Base-by-base conservation (phyloP, 2,113 vertebrate genomes). In the Pelvicachromis taeniatus region DNA sequence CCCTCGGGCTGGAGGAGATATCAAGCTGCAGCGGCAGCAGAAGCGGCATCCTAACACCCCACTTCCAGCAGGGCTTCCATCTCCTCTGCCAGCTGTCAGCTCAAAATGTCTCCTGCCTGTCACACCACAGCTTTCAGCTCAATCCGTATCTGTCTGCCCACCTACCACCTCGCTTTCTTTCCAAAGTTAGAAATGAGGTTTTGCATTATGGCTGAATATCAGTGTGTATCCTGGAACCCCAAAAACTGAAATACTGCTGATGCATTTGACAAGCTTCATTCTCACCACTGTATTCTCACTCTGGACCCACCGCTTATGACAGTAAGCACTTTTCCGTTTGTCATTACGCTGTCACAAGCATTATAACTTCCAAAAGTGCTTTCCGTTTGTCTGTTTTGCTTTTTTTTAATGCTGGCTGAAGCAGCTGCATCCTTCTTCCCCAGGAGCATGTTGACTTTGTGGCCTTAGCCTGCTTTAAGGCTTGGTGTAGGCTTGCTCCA, bases 51-150 rank as follows among this genome's bases (percentile, higher is more conserved):
- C 70, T 55, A 80, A 86, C 89, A 61, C 78, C 80, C 73, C 54
- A 31, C 79, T 61, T 91, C 73, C 87, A 87, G 83, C 82, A 77
- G 77, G 59, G 81, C 81, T 85, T 87, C 91, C 85, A 89, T 92
- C 91, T 91, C 83, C 82, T 79, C 84, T 82, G 90, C 94, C 90
- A 91, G 88, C 92, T 88, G 93, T 93, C 92, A 89, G 90, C 89
- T 93, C 90, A 77, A 87, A 91, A 83, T 40, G 87, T 87, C 83
- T 90, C 78, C 81, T 56, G 80, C 65, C 77, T 87, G 89, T 90
- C 92, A 90, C 75, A 63, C 84, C 75, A 48, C 50, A 80, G 79
- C 84, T 87, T 91, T 91, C 78, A 80, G 82, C 78, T 78, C 79
- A 75, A 33, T 77, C 82, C 3, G 42, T 68, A 38, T 83, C 83